Conservation (phyloP, 2,888 invertebrate species). For the Aplocera efformata region DNA sequence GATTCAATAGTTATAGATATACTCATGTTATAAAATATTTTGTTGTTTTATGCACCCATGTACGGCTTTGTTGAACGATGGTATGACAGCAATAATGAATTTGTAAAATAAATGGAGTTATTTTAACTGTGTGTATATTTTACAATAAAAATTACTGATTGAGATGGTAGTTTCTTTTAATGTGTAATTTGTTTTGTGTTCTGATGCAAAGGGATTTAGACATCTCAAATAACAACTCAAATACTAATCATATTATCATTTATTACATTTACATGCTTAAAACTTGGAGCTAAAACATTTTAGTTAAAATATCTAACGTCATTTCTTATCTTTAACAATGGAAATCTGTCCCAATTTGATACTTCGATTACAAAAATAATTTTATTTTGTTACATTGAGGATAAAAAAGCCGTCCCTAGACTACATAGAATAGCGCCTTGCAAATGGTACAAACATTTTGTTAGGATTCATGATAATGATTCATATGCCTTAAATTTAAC, state of each 20-base stretch:
- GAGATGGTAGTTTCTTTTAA: slow-evolving; percentile 25
- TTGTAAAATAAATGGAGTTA: slow-evolving; percentile 32
- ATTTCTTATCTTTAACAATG: slow-evolving; percentile 54
- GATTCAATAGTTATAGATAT: slow-evolving; percentile 16
- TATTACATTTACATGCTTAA: slow-evolving; percentile 68
- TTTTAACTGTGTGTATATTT: slow-evolving; percentile 60
- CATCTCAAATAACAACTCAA: too few relatives aligned
- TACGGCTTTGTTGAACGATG: slow-evolving; percentile 17
- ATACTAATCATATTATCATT: slow-evolving; percentile 41
- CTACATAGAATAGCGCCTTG: slow-evolving; percentile 21
- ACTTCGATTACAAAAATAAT: slow-evolving; percentile 71
- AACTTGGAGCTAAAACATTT: slow-evolving; percentile 74
- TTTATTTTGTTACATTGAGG: slow-evolving; percentile 45
- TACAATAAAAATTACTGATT: slow-evolving; percentile 53
- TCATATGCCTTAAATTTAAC: too few relatives aligned
- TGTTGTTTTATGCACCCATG: slow-evolving; percentile 25
- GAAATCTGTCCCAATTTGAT: slow-evolving; percentile 43
- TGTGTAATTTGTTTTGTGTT: background rate
- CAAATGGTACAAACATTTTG: slow-evolving; percentile 13
- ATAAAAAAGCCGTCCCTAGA: slow-evolving; percentile 33
- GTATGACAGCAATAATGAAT: slow-evolving; percentile 50
- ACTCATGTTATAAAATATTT: slow-evolving; percentile 29
- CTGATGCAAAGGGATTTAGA: too few relatives aligned
- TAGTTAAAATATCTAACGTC: slow-evolving; percentile 62
- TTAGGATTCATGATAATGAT: background rate